These are phyloP conservation scores for Glaucidium brasilianum DNA, from an alignment of 2,113 vertebrate species.

Conservation along the genomic window DNA sequence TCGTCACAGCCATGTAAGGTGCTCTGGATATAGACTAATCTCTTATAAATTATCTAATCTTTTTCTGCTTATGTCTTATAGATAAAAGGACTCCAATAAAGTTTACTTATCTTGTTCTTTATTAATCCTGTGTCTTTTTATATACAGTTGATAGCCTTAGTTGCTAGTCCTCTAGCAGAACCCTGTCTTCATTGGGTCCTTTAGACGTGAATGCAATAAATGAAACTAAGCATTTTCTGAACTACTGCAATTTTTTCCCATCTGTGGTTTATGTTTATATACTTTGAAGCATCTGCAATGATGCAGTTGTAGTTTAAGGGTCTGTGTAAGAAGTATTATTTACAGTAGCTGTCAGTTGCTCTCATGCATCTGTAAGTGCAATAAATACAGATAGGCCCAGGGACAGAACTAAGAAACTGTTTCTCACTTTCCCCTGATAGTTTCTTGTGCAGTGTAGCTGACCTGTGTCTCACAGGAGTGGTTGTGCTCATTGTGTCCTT, in stretches of 20 bases:
- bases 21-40: background rate
- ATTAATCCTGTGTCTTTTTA: background rate
- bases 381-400: background rate
- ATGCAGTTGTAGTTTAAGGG: background rate
- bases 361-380: background rate
- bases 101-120: background rate
- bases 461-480: background rate
- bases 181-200: background rate
- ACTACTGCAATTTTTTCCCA: background rate
- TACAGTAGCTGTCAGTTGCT: background rate
- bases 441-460: background rate
- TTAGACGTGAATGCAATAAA: background rate
- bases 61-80: background rate
- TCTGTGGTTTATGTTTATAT: background rate
- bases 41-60: background rate
- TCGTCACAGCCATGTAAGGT: background rate
- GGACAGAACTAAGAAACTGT: background rate
- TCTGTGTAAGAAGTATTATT: background rate
- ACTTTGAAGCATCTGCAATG: background rate
- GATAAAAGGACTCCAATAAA: background rate
- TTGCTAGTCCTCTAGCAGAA: background rate
- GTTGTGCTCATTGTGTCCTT: background rate
- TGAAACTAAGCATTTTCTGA: background rate
- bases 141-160: background rate
- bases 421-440: background rate